A percentile compares a stretch with the other conserved stretches of the same genome.
These are phyloP conservation scores for Mnemiopsis leidyi DNA, from an alignment of 37 sponge, comb jelly and placozoan species.

Conservation along the genomic window DNA sequence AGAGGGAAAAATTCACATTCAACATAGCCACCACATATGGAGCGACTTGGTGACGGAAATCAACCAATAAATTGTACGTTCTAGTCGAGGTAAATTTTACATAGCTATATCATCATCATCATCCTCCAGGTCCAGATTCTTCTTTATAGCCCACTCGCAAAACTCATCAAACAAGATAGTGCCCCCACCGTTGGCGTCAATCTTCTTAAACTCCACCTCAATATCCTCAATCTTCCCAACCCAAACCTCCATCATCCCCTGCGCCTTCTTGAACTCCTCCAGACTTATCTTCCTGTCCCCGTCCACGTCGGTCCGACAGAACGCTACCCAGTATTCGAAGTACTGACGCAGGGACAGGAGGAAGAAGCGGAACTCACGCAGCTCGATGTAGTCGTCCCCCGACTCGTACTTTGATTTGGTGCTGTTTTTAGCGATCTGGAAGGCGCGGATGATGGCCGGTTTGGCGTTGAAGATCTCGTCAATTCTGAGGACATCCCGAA, in stretches of 20 bases:
- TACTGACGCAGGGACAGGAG: constrained; percentile 63
- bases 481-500: constrained; percentile 14
- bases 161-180: constrained; percentile 62
- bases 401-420: not conserved
- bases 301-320: constrained; percentile 4
- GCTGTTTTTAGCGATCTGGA: constrained; percentile 38
- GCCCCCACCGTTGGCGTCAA: not conserved
- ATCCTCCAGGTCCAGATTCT: constrained; percentile 19
- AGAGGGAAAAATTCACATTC: too few species aligned
- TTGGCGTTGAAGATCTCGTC: constrained; percentile 32
- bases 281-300: not conserved
- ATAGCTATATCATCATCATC: constrained; percentile 1
- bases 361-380: constrained; percentile 52
- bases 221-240: constrained; percentile 19
- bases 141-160: constrained; percentile 28
- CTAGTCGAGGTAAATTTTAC: too few species aligned
- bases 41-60: too few species aligned
- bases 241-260: constrained; percentile 6
- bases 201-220: constrained; percentile 23
- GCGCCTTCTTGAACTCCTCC: constrained; percentile 15
- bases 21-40: too few species aligned
- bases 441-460: constrained; percentile 48
- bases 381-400: constrained; percentile 56
- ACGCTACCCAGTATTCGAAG: constrained; percentile 49
- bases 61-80: too few species aligned